Percentiles rank a stretch among this genome's conserved stretches.
These are phyloP conservation scores for Panorpa germanica DNA, from an alignment of 2,888 invertebrate species.

Conservation along the genomic window DNA sequence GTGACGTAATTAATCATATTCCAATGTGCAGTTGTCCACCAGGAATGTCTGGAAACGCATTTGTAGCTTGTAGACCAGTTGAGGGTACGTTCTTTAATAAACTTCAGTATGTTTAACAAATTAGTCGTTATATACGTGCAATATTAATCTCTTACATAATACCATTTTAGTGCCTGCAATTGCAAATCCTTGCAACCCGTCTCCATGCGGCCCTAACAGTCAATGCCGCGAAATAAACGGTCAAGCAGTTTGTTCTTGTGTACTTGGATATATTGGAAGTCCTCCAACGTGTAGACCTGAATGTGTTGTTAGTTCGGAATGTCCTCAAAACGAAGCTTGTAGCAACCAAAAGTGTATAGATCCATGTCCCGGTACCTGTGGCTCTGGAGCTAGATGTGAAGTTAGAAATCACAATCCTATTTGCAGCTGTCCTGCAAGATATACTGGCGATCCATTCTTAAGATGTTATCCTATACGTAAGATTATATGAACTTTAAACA, in stretches of 20 bases:
- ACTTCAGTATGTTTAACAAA: neutral
- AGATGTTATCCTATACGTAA: constrained; percentile 45
- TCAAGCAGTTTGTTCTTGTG: constrained; percentile 60
- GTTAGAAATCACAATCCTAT: constrained; percentile 63
- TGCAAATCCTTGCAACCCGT: constrained; percentile 45
- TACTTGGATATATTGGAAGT: constrained; percentile 48
- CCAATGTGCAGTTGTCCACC: constrained; percentile 44
- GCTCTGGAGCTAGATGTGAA: constrained; percentile 46
- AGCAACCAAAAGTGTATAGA: constrained; percentile 62
- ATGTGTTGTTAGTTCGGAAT: constrained; percentile 62
- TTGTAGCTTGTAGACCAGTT: constrained; percentile 32
- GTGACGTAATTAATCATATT: constrained; percentile 51
- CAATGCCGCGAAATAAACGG: constrained; percentile 52
- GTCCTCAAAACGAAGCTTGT: constrained; percentile 53
- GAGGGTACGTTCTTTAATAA: constrained; percentile 15
- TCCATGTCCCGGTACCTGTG: constrained; percentile 63
- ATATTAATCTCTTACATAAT: constrained; percentile 7
- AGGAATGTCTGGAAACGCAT: constrained; percentile 38
- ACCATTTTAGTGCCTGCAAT: constrained; percentile 26
- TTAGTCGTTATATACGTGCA: constrained; percentile 10
- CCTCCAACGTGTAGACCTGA: constrained; percentile 64
- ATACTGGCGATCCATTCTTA: constrained; percentile 56
- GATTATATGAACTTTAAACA: constrained; percentile 16
- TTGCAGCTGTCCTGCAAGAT: constrained; percentile 49
- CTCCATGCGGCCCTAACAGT: constrained; percentile 58